A percentile compares a stretch with the other conserved stretches of the same genome.
These are phyloP conservation scores for Drosophila cyrtoloma DNA, from an alignment of 2,888 invertebrate genomes.

Conservation along the genomic window DNA sequence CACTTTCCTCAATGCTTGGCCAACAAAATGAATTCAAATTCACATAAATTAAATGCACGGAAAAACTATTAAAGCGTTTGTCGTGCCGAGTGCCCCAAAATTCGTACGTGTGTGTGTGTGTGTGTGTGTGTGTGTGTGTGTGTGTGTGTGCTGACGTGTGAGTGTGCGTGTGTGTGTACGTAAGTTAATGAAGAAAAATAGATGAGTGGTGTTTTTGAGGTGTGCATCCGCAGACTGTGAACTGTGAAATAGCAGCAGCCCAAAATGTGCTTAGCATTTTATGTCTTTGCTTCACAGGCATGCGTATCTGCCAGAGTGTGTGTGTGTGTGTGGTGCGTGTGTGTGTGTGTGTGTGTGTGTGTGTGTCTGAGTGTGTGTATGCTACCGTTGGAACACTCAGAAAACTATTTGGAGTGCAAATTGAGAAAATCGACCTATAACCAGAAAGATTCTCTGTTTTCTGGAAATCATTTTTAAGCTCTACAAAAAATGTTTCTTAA, in stretches of 20 bases:
- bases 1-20: constrained; percentile 21
- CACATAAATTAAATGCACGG: constrained; percentile 77
- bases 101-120: constrained; percentile 2
- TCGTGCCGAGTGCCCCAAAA: constrained; percentile 37
- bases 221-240: constrained; percentile 27
- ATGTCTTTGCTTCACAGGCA: constrained; percentile 31
- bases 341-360: background rate
- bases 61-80: constrained; percentile 75
- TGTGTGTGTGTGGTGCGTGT: constrained; percentile 6
- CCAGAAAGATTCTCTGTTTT: background rate
- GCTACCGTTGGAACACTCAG: constrained; percentile 23
- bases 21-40: constrained; percentile 65
- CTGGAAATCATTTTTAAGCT: background rate
- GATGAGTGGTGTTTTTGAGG: constrained; percentile 51
- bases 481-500: background rate
- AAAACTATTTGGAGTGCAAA: background rate
- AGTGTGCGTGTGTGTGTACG: constrained; percentile 22
- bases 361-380: constrained; percentile 6
- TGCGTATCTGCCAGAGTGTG: constrained; percentile 7
- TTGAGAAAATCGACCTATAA: background rate
- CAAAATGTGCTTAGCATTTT: constrained; percentile 53
- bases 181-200: constrained; percentile 71
- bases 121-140: constrained; percentile 21
- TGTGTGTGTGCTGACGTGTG: constrained; percentile 13
- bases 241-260: constrained; percentile 32